Evolutionary conservation across 2,888 invertebrate genomes (phyloP).

Genomic region (Bombylius major): DNA sequence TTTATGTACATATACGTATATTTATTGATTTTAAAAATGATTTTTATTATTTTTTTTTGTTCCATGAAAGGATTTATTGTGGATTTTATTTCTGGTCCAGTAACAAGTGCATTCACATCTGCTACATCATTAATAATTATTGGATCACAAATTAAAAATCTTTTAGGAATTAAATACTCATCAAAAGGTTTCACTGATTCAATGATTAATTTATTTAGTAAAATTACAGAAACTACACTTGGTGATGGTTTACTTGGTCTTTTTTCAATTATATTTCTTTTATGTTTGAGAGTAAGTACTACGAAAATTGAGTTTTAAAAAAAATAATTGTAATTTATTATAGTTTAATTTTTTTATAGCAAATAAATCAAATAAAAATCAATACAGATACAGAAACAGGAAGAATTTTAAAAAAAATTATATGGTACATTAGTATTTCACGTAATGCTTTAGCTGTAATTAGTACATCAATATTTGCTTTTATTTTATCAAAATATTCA

Average conservation of each 20-base stretch:
- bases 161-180: constrained; percentile 55
- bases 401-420: constrained; percentile 38
- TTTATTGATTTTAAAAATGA: neutral
- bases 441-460: constrained; percentile 68
- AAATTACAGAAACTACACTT: constrained; percentile 39
- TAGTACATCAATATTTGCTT: constrained; percentile 48
- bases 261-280: constrained; percentile 49
- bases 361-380: constrained; percentile 44
- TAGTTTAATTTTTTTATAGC: constrained; percentile 34
- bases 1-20: too few species aligned
- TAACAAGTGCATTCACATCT: constrained; percentile 73
- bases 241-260: constrained; percentile 55
- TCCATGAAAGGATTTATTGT: constrained; percentile 57
- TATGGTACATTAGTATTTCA: constrained; percentile 65
- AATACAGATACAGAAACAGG: constrained; percentile 23
- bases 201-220: constrained; percentile 37
- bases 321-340: neutral
- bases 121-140: constrained; percentile 71
- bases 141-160: constrained; percentile 57
- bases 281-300: constrained; percentile 50
- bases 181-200: constrained; percentile 49
- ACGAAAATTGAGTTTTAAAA: neutral
- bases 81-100: constrained; percentile 71
- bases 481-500: constrained; percentile 29
- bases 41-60: neutral